These are phyloP conservation scores for Xestia xanthographa DNA, from an alignment of 2,888 invertebrate genomes.

Conservation along the genomic window DNA sequence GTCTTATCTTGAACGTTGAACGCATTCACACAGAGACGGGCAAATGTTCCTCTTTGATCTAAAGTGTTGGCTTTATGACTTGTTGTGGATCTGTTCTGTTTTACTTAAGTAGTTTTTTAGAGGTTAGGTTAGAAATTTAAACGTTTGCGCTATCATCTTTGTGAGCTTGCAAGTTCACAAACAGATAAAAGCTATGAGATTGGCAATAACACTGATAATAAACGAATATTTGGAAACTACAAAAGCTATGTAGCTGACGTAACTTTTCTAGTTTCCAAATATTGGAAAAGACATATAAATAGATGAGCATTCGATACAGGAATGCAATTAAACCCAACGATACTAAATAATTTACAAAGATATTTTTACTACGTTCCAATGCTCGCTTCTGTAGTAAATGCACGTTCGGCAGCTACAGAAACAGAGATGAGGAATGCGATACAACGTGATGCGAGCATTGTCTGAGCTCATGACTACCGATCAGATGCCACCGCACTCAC, in stretches of 20 bases:
- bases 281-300: constrained; percentile 11
- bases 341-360: constrained; percentile 27
- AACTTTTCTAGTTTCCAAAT: too few species aligned
- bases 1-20: constrained; percentile 76
- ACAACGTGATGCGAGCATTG: constrained; percentile 77
- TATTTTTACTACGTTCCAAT: constrained; percentile 45
- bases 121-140: constrained; percentile 24
- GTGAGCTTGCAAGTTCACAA: neutral
- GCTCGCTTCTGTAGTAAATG: constrained; percentile 66
- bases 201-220: neutral
- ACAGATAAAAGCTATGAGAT: neutral
- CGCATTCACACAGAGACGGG: constrained; percentile 72
- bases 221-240: neutral
- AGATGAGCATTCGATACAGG: constrained; percentile 2
- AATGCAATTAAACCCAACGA: constrained; percentile 36
- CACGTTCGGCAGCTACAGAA: constrained; percentile 71
- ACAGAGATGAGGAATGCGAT: constrained; percentile 81
- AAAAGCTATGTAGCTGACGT: too few species aligned
- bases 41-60: constrained; percentile 63
- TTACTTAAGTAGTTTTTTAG: constrained; percentile 35
- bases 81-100: constrained; percentile 53
- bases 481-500: constrained; percentile 72
- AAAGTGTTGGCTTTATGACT: constrained; percentile 63
- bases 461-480: constrained; percentile 75
- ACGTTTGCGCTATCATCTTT: constrained; percentile 11